phyloP scores from a whole-genome alignment of 2,888 invertebrate genomes.

The Euzophera pinguis region DNA sequence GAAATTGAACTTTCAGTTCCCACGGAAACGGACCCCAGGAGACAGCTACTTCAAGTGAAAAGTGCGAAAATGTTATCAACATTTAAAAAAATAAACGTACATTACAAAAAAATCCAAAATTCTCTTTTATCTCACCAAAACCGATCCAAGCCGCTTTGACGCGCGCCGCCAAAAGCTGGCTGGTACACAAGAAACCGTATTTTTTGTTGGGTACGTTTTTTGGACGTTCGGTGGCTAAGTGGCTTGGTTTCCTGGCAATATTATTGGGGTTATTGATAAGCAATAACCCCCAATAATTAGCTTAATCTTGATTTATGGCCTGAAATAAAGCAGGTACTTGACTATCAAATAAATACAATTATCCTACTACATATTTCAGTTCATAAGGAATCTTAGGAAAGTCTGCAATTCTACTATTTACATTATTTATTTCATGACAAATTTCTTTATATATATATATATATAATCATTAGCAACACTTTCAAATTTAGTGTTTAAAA shows the following conservation, averaged over 20 bases:
- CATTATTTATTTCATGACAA: too few species aligned
- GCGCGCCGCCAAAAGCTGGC: constrained; percentile 19
- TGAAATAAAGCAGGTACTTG: too few species aligned
- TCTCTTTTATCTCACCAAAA: constrained; percentile 5
- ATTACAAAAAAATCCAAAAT: background rate
- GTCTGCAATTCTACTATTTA: too few species aligned
- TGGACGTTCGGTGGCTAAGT: constrained; percentile 14
- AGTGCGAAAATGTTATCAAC: background rate
- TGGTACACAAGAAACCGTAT: constrained; percentile 16
- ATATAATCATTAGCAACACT: too few species aligned
- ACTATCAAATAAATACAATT: too few species aligned
- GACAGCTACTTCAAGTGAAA: background rate
- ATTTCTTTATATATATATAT: too few species aligned
- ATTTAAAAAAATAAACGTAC: background rate
- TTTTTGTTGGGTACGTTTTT: constrained; percentile 20
- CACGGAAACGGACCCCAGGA: background rate
- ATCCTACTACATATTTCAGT: too few species aligned
- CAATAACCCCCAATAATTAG: constrained; percentile 2
- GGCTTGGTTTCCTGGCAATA: background rate
- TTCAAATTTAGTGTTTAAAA: too few species aligned
- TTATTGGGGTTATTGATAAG: background rate
- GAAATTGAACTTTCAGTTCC: too few species aligned
- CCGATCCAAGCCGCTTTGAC: constrained; percentile 11
- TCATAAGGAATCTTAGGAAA: too few species aligned
- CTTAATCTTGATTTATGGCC: too few species aligned